phyloP scores from a whole-genome alignment of 2,888 invertebrate species.

The Polydrusus pterygomalis region DNA sequence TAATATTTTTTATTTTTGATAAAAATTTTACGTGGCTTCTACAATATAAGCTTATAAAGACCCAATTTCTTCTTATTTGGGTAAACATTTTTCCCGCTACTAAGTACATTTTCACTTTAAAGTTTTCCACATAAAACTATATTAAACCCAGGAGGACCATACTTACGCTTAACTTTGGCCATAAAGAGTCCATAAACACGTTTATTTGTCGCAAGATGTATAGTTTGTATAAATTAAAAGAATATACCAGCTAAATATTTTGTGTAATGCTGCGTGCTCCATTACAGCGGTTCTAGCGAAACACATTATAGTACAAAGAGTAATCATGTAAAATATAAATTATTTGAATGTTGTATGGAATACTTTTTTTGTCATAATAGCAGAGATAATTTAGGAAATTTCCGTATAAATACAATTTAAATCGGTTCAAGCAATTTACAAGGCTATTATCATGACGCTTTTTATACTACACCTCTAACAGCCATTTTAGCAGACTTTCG shows the following conservation, averaged over 20 bases:
- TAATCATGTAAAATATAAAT: too few species aligned
- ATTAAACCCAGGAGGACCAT: constrained; percentile 51
- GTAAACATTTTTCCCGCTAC: constrained; percentile 33
- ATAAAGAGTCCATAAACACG: constrained; percentile 50
- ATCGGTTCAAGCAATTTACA: too few species aligned
- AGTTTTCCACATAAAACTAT: constrained; percentile 47
- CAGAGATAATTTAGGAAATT: too few species aligned
- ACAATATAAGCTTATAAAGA: constrained; percentile 42
- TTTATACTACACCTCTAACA: too few species aligned
- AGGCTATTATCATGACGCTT: too few species aligned
- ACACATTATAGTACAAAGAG: not conserved
- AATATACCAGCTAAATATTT: constrained; percentile 1
- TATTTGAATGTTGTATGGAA: too few species aligned
- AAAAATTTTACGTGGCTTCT: constrained; percentile 29
- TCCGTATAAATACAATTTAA: too few species aligned
- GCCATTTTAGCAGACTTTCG: too few species aligned
- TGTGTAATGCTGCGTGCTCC: not conserved
- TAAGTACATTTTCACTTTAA: constrained; percentile 48
- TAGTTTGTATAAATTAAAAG: constrained; percentile 15
- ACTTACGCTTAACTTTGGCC: constrained; percentile 50
- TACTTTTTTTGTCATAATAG: too few species aligned
- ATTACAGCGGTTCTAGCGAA: not conserved
- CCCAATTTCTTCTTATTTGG: constrained; percentile 40
- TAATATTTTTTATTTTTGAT: not conserved
- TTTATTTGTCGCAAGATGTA: constrained; percentile 43